These are phyloP conservation scores for Pteropus alecto DNA, from an alignment of 2,113 vertebrate species.

Conservation along the genomic window DNA sequence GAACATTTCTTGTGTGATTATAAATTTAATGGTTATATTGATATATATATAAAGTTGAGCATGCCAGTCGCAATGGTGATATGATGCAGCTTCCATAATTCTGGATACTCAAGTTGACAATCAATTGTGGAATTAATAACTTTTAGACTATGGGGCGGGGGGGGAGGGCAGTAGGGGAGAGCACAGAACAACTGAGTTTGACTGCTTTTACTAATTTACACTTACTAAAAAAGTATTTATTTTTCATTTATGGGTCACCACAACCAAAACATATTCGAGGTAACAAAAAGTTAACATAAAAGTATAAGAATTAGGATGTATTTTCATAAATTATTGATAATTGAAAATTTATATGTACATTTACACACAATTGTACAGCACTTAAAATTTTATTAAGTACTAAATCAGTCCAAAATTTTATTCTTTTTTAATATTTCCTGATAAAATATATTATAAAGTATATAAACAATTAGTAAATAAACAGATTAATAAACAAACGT, in stretches of 20 bases:
- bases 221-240: background rate
- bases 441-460: background rate
- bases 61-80: background rate
- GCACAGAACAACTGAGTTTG: background rate
- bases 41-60: background rate
- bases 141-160: background rate
- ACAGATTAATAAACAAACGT: background rate
- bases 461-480: background rate
- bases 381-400: background rate
- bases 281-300: background rate
- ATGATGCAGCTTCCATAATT: background rate
- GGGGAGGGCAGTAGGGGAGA: background rate
- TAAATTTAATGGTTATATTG: background rate
- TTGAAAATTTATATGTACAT: background rate
- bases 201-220: background rate
- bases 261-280: background rate
- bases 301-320: background rate
- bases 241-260: background rate
- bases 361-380: background rate
- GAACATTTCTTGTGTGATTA: background rate
- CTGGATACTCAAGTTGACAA: background rate
- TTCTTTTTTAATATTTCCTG: background rate
- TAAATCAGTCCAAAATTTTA: conserved; percentile 1
- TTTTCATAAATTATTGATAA: background rate
- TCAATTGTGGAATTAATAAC: conserved; percentile 7